A percentile compares a stretch with the other conserved stretches of the same genome.
These are phyloP conservation scores for Carduelis carduelis DNA, from an alignment of 2,797 vertebrate species.

Conservation along the genomic window DNA sequence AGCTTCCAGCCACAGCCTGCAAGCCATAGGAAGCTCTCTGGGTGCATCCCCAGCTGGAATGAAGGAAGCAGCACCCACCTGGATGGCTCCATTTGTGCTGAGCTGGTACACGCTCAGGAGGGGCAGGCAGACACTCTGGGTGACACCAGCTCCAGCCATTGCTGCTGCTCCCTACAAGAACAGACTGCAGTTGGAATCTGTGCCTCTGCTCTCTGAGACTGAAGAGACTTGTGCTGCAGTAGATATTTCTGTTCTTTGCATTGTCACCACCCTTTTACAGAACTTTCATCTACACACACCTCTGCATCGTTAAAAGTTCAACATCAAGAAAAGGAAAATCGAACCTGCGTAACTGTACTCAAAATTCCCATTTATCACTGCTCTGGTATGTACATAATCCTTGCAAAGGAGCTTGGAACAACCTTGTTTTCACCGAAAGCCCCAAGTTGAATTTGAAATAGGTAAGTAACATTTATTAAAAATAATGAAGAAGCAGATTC, in stretches of 20 bases:
- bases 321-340: not conserved
- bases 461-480: not conserved
- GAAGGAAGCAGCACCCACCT: conserved; percentile 74
- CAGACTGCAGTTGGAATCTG: not conserved
- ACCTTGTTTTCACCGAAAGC: not conserved
- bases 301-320: not conserved
- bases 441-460: not conserved
- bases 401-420: not conserved
- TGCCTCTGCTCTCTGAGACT: not conserved
- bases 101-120: conserved; percentile 93
- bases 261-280: not conserved
- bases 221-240: not conserved
- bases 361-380: not conserved
- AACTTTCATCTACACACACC: not conserved
- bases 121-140: conserved; percentile 92
- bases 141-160: conserved; percentile 90
- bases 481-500: not conserved
- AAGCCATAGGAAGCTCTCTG: not conserved
- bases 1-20: not conserved
- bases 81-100: conserved; percentile 83
- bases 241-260: not conserved
- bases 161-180: conserved; percentile 87
- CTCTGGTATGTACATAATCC: not conserved
- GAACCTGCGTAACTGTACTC: not conserved
- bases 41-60: not conserved